A percentile compares a stretch with the other conserved stretches of the same genome.
phyloP scores from a whole-genome alignment of 2,113 vertebrate species.

The zebrafish (Danio rerio) region GRCz12tu NC_133198.1:35849001-35849500 shows the following conservation, averaged over 20 bases:
- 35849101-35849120: constrained; percentile 24
- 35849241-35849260: constrained; percentile 68
- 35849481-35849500: no score
- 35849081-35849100: constrained; percentile 29
- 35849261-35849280: constrained; percentile 69
- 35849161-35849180: constrained; percentile 34
- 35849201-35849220: constrained; percentile 43
- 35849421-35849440: constrained; percentile 6
- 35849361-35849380: constrained; percentile 21
- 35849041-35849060: constrained; percentile 29
- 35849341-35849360: constrained; percentile 56
- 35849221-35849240: constrained; percentile 50
- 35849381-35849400: constrained; percentile 29
- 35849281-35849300: constrained; percentile 70
- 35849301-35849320: constrained; percentile 62
- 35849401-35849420: constrained; percentile 23
- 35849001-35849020: constrained; percentile 4
- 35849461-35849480: not conserved
- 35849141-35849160: not conserved
- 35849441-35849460: not conserved
- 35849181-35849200: constrained; percentile 32
- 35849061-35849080: constrained; percentile 17
- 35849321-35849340: constrained; percentile 72
- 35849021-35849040: constrained; percentile 10
- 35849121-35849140: constrained; percentile 6